Evolutionary conservation across 2,888 invertebrate genomes (phyloP).

Genomic region (Apodemia mormo): DNA sequence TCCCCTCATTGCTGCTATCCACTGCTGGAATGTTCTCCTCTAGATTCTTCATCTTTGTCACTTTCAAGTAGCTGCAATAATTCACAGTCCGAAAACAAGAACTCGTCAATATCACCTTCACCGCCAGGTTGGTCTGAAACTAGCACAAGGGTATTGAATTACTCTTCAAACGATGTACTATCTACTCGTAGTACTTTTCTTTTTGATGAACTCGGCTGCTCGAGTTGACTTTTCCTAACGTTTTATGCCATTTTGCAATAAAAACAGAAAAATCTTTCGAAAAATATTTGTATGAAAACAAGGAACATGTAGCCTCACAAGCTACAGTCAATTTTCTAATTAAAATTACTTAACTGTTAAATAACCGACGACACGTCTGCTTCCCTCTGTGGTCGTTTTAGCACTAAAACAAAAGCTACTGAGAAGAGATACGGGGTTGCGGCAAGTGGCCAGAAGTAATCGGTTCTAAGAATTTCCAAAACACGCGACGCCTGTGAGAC

Average conservation of each 20-base stretch:
- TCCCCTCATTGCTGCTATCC: conserved; percentile 23
- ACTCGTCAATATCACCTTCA: conserved; percentile 33
- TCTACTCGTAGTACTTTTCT: conserved; percentile 29
- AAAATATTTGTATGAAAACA: conserved; percentile 23
- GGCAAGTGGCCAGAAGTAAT: conserved; percentile 31
- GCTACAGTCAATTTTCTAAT: conserved; percentile 32
- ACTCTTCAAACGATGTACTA: conserved; percentile 31
- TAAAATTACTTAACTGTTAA: conserved; percentile 27
- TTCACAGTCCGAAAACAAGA: conserved; percentile 33
- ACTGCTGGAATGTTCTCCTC: conserved; percentile 35
- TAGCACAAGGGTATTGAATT: conserved; percentile 31
- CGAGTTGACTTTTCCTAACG: conserved; percentile 26
- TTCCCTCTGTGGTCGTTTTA: conserved; percentile 34
- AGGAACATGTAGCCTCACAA: conserved; percentile 34
- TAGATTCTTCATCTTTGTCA: conserved; percentile 24
- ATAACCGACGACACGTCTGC: conserved; percentile 32
- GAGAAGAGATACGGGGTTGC: conserved; percentile 30
- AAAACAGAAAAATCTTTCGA: conserved; percentile 24
- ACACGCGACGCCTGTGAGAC: conserved; percentile 1
- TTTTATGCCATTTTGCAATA: conserved; percentile 29
- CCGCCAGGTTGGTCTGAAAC: conserved; percentile 36
- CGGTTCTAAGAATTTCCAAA: background rate
- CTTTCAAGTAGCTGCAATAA: conserved; percentile 35
- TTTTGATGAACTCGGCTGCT: conserved; percentile 27
- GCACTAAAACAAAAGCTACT: conserved; percentile 39